Evolutionary conservation across 2,888 invertebrate species (phyloP).

Genomic region (Lithophane socia): DNA sequence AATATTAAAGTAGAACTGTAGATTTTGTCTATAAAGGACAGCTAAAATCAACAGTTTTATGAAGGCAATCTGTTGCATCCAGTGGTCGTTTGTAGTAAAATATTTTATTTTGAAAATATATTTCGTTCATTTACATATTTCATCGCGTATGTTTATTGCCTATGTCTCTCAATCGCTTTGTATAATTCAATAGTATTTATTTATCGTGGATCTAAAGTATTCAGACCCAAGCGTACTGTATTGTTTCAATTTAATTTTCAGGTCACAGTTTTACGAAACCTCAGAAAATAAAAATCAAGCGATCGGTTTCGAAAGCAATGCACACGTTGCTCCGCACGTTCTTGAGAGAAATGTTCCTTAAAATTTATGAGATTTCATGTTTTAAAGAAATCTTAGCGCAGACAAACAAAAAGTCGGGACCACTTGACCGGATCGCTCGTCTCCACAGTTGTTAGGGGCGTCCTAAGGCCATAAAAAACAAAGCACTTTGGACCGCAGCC

Average conservation of each 20-base stretch:
- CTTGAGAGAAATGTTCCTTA: constrained; percentile 55
- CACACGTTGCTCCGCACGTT: constrained; percentile 44
- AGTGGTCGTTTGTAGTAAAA: neutral
- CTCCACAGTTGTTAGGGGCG: constrained; percentile 76
- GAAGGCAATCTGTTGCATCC: neutral
- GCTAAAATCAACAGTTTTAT: constrained; percentile 1
- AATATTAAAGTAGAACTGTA: no score
- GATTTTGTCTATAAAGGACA: neutral
- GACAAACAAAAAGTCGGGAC: constrained; percentile 74
- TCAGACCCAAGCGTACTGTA: neutral
- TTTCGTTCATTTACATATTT: neutral
- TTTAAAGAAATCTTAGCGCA: constrained; percentile 70
- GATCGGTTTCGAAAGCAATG: constrained; percentile 38
- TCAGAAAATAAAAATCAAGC: constrained; percentile 17
- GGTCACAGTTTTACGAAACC: constrained; percentile 33
- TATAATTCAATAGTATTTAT: neutral
- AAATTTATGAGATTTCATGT: constrained; percentile 69
- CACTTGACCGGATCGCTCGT: constrained; percentile 83
- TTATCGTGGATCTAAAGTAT: neutral
- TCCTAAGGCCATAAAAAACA: constrained; percentile 84
- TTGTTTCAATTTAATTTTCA: constrained; percentile 12
- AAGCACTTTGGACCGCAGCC: constrained; percentile 87
- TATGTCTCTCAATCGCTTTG: constrained; percentile 4
- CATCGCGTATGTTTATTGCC: neutral
- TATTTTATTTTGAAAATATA: neutral